Conservation (phyloP, 2,797 vertebrate genomes). For the Paramormyrops hopkinsi region DNA sequence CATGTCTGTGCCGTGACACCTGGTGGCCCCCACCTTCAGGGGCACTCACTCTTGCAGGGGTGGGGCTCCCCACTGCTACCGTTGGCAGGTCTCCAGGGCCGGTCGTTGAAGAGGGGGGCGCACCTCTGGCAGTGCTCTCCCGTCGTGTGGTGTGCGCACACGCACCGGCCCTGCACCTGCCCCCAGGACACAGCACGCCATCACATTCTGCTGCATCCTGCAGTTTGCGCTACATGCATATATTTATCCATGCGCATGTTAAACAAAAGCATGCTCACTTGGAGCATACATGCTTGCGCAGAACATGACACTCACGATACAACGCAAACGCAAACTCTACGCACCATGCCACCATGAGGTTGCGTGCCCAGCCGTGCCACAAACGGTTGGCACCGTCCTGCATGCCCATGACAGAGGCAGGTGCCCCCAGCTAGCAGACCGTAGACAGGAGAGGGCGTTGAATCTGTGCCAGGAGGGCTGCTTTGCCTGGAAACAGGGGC, state of each 20-base stretch:
- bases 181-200: background rate
- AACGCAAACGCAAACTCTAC: background rate
- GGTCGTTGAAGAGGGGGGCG: background rate
- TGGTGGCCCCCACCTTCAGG: background rate
- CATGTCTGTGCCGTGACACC: background rate
- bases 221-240: background rate
- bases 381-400: background rate
- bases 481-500: background rate
- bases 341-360: background rate
- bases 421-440: background rate
- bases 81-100: background rate
- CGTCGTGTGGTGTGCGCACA: background rate
- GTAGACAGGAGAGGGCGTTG: background rate
- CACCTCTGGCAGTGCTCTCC: background rate
- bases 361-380: background rate
- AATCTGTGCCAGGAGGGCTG: background rate
- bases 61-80: background rate
- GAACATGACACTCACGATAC: background rate
- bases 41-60: slow-evolving; percentile 3
- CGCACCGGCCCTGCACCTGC: background rate
- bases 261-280: background rate
- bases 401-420: background rate
- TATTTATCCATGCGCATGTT: background rate
- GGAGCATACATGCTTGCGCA: background rate
- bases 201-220: background rate